A percentile compares a stretch with the other conserved stretches of the same genome.
Conservation (phyloP, 2,888 invertebrate genomes). For the Osmoderma eremita region DNA sequence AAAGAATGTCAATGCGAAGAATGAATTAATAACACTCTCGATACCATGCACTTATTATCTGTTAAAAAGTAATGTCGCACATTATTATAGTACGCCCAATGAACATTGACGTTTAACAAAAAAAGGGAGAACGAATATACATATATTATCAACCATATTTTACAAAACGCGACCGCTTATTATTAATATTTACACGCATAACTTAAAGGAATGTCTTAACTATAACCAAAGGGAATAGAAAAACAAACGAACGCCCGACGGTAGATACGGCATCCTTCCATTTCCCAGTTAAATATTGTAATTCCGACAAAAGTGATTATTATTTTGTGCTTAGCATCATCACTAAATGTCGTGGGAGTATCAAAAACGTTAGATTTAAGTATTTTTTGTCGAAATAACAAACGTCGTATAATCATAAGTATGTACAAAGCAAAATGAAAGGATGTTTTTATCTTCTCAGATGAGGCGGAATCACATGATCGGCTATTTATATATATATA, state of each 20-base stretch:
- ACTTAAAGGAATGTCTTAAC: slow-evolving; percentile 36
- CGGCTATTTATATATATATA: slow-evolving; percentile 1
- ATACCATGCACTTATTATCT: neutral
- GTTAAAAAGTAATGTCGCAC: slow-evolving; percentile 20
- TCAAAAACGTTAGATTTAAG: neutral
- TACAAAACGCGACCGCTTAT: slow-evolving; percentile 48
- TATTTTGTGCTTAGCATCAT: neutral
- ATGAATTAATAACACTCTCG: slow-evolving; percentile 1
- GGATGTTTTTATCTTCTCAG: neutral
- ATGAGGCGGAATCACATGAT: neutral
- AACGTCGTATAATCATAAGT: slow-evolving; percentile 3
- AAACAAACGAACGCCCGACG: slow-evolving; percentile 43
- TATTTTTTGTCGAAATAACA: slow-evolving; percentile 25
- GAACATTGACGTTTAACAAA: slow-evolving; percentile 3
- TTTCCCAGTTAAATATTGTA: neutral
- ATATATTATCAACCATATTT: slow-evolving; percentile 35
- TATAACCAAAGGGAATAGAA: slow-evolving; percentile 32
- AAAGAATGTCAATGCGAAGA: neutral
- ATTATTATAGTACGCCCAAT: neutral
- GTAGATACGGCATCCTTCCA: slow-evolving; percentile 42
- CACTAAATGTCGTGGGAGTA: neutral
- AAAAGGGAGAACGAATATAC: slow-evolving; percentile 1
- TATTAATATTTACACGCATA: slow-evolving; percentile 52
- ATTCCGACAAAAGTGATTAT: slow-evolving; percentile 8
- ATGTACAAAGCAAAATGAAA: slow-evolving; percentile 28